Conservation (phyloP, 2,888 invertebrate species). For the Harpagoxenus sublaevis region DNA sequence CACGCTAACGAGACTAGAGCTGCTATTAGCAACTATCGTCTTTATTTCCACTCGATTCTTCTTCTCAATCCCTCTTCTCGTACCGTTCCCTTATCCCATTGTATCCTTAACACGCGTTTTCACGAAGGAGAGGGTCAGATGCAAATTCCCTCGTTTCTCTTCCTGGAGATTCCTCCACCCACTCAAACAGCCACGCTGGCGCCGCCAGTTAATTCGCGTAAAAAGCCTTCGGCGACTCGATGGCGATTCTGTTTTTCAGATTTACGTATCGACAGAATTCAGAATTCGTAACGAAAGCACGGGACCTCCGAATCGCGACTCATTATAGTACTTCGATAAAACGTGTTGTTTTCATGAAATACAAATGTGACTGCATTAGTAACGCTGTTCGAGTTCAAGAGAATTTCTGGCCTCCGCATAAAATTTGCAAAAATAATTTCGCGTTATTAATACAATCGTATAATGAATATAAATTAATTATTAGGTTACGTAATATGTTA, state of each 20-base stretch:
- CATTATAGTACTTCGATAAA: neutral
- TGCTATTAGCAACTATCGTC: conserved; percentile 53
- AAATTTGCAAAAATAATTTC: conserved; percentile 9
- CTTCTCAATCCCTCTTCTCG: conserved; percentile 36
- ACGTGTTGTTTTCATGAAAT: conserved; percentile 24
- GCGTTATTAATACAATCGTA: neutral
- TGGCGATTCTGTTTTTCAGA: conserved; percentile 27
- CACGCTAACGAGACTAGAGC: conserved; percentile 1
- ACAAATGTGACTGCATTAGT: neutral
- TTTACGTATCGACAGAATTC: conserved; percentile 15
- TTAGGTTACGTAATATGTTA: neutral
- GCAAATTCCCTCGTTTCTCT: conserved; percentile 70
- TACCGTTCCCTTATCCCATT: conserved; percentile 29
- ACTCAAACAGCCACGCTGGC: conserved; percentile 48
- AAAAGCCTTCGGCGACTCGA: conserved; percentile 42
- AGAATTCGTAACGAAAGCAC: conserved; percentile 4
- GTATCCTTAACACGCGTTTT: conserved; percentile 60
- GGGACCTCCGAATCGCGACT: neutral
- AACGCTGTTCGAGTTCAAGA: neutral
- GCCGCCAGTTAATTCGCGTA: conserved; percentile 69
- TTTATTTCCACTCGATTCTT: conserved; percentile 66
- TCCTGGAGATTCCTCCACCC: conserved; percentile 14
- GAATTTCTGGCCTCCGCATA: neutral
- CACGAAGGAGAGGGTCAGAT: conserved; percentile 62
- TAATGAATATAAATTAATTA: neutral